phyloP scores from a whole-genome alignment of 2,113 vertebrate species.

The Labrus mixtus region DNA sequence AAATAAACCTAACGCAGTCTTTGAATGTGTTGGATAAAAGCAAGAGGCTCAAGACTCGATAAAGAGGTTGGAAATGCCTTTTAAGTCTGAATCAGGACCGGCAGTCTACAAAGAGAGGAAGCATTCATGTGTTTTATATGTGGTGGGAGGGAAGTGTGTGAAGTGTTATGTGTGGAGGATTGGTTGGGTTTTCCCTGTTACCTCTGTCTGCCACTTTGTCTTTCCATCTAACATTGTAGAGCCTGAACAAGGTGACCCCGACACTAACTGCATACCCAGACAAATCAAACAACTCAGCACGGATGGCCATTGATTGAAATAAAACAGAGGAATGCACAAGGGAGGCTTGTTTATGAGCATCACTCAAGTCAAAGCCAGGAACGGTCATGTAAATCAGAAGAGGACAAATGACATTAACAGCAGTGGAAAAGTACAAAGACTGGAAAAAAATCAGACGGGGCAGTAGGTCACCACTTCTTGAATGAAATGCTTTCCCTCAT shows the following conservation, averaged over 20 bases:
- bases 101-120: constrained; percentile 65
- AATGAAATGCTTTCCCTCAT: constrained; percentile 20
- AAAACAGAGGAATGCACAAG: constrained; percentile 59
- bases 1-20: constrained; percentile 49
- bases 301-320: constrained; percentile 53
- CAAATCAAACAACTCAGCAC: constrained; percentile 46
- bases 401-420: constrained; percentile 46
- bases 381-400: constrained; percentile 48
- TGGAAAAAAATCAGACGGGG: constrained; percentile 16
- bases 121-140: constrained; percentile 64
- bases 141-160: constrained; percentile 58
- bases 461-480: constrained; percentile 26
- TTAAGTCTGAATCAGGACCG: constrained; percentile 71
- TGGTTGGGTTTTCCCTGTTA: constrained; percentile 21
- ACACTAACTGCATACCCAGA: constrained; percentile 41
- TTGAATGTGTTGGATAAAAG: constrained; percentile 70
- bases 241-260: constrained; percentile 33
- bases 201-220: constrained; percentile 13
- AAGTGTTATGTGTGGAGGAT: constrained; percentile 49
- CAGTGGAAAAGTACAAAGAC: constrained; percentile 27
- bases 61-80: constrained; percentile 67
- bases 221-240: constrained; percentile 19
- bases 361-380: constrained; percentile 57
- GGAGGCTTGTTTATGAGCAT: constrained; percentile 67
- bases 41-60: constrained; percentile 59